Base-by-base conservation (phyloP, 2,888 invertebrate species). In the Himalopsyche tibetana region DNA sequence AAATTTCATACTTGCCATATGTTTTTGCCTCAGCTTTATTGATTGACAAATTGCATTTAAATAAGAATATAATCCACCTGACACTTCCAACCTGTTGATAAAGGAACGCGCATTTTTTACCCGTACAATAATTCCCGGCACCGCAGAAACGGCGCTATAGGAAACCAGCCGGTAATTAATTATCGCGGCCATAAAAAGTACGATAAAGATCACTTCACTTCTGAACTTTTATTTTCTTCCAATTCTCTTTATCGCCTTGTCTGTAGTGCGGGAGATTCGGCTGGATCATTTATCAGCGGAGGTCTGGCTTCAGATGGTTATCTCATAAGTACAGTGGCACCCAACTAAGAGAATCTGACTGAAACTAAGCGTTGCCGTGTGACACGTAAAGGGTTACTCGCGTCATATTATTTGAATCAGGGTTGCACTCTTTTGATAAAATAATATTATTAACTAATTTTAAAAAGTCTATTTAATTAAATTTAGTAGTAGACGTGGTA, bases 241-340 rank as follows among this genome's bases (percentile, higher is more conserved):
- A 82, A 85, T 85, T 82, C 82, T 28, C 82, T 69, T 51, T 88
- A 87, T 88, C 88, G 42, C 80, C 56, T 45, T 28, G 85, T 55
- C 82, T 36, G 86, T 38, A 86, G 86, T 86, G 85, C 82, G 83
- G 74, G 85, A 87, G 85, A 86, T 88, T 86, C 85, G 85, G 51
- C 74, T 51, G 79, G 86, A 85, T 81, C 87, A 88, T 88, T 88
- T 88, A 88, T 88, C 88, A 87, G 87, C 38, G 38, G 80, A 74
- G 74, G 80, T 63, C 80, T 84, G 80, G 85, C 83, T 80, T 55
- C 51, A 81, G 86, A 85, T 86, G 55, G 55, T 85, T 86, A 86
- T 83, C 87, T 28, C 42, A 12, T 28, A 55, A 55, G 51, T 82
- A 69, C 74, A 74, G 74, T 74, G 74, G 74, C 82, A 51, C 42